Percentiles rank a stretch among this genome's conserved stretches.
Conservation (phyloP, 2,888 invertebrate species). For the Polymixis lichenea region DNA sequence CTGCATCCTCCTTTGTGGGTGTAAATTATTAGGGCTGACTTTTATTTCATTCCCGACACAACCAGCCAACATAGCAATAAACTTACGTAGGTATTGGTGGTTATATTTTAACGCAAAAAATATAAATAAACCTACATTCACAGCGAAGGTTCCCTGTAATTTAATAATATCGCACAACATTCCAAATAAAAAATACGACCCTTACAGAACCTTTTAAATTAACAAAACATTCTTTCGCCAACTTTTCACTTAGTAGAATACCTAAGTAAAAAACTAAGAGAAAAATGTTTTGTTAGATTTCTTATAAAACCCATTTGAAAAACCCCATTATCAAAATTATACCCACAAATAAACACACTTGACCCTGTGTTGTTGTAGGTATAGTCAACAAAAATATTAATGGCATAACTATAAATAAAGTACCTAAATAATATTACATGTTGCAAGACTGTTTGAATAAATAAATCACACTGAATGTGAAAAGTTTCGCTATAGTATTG, state of each 20-base stretch:
- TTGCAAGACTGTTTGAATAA: conserved; percentile 20
- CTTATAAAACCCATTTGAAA: not conserved
- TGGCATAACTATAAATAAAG: not conserved
- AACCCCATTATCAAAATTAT: not conserved
- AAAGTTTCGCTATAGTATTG: conserved; percentile 34
- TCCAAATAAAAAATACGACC: conserved; percentile 42
- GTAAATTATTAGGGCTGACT: conserved; percentile 19
- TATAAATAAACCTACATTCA: not conserved
- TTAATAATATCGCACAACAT: conserved; percentile 35
- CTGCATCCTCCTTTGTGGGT: conserved; percentile 4
- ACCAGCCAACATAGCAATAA: not conserved
- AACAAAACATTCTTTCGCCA: conserved; percentile 45
- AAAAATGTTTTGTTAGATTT: conserved; percentile 13
- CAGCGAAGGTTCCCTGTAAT: conserved; percentile 14
- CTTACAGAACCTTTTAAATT: conserved; percentile 33
- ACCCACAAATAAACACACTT: conserved; percentile 6
- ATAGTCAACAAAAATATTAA: conserved; percentile 4
- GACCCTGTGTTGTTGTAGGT: not conserved
- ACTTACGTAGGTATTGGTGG: not conserved
- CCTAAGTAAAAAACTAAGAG: conserved; percentile 18
- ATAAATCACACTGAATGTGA: conserved; percentile 46
- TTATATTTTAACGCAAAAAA: not conserved
- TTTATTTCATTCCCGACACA: not conserved
- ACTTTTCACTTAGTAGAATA: conserved; percentile 41
- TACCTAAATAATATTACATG: conserved; percentile 20